A percentile compares a stretch with the other conserved stretches of the same genome.
Evolutionary conservation across 2,797 vertebrate species (phyloP).

Genomic region (Catamblyrhynchus diadema): DNA sequence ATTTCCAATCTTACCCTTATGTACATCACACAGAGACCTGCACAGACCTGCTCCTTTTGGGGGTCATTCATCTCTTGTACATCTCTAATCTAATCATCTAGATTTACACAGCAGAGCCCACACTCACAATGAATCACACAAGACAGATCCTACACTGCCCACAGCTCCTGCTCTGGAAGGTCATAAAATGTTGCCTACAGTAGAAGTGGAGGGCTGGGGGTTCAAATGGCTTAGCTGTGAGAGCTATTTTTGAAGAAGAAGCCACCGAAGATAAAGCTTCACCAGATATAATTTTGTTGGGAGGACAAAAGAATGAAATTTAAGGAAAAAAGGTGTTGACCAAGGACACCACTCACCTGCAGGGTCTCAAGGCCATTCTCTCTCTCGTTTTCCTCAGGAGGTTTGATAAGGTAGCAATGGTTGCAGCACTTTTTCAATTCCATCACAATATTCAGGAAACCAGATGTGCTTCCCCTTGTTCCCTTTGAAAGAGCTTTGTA

Average conservation of each 20-base stretch:
- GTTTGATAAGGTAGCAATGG: slow-evolving; percentile 92
- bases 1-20: background rate
- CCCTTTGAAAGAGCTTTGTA: slow-evolving; percentile 95
- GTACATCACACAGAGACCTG: background rate
- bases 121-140: background rate
- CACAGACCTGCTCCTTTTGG: background rate
- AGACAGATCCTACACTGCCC: background rate
- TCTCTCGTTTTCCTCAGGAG: slow-evolving; percentile 84
- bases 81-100: background rate
- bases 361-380: slow-evolving; percentile 83
- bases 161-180: background rate
- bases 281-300: background rate
- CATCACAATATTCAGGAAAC: slow-evolving; percentile 99
- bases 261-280: background rate
- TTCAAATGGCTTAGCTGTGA: background rate
- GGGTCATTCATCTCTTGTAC: background rate
- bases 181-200: background rate
- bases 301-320: background rate
- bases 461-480: slow-evolving; percentile 90
- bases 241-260: background rate
- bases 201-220: background rate
- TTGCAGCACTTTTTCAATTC: slow-evolving; percentile 99
- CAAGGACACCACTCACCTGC: slow-evolving; percentile 74
- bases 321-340: background rate
- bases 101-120: background rate